Percentiles rank a stretch among this genome's conserved stretches.
Conservation (phyloP, 1,140 invertebrate species). For the Chlorops oryzae region DNA sequence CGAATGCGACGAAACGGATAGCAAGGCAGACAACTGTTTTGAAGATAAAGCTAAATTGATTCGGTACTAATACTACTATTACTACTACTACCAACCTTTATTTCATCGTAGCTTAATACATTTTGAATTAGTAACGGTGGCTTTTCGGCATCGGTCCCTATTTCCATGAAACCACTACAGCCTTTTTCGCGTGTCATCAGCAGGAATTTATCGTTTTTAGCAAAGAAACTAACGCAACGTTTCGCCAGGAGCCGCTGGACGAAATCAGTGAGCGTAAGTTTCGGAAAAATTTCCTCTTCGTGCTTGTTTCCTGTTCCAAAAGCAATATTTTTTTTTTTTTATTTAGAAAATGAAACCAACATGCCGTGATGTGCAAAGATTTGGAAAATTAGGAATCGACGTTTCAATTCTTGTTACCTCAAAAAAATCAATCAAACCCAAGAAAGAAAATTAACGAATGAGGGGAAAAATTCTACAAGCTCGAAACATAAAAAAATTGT, state of each 20-base stretch:
- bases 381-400: too few species aligned
- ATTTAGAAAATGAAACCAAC: too few species aligned
- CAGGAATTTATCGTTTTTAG: slow-evolving; percentile 46
- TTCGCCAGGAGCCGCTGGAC: slow-evolving; percentile 52
- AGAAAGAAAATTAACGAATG: too few species aligned
- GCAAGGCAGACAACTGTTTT: slow-evolving; percentile 51
- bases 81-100: slow-evolving; percentile 21
- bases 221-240: slow-evolving; percentile 51
- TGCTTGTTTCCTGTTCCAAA: slow-evolving; percentile 31
- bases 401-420: too few species aligned
- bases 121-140: slow-evolving; percentile 47
- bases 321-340: too few species aligned
- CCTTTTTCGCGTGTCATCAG: slow-evolving; percentile 49
- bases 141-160: slow-evolving; percentile 46
- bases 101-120: slow-evolving; percentile 50
- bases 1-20: slow-evolving; percentile 56
- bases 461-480: too few species aligned
- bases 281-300: slow-evolving; percentile 26
- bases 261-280: slow-evolving; percentile 46
- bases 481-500: too few species aligned
- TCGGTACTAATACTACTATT: background rate
- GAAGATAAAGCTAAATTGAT: background rate
- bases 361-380: too few species aligned
- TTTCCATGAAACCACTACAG: slow-evolving; percentile 50
- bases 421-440: too few species aligned